These are phyloP conservation scores for Rhinatrema bivittatum DNA, from an alignment of 2,797 vertebrate genomes.

Conservation along the genomic window DNA sequence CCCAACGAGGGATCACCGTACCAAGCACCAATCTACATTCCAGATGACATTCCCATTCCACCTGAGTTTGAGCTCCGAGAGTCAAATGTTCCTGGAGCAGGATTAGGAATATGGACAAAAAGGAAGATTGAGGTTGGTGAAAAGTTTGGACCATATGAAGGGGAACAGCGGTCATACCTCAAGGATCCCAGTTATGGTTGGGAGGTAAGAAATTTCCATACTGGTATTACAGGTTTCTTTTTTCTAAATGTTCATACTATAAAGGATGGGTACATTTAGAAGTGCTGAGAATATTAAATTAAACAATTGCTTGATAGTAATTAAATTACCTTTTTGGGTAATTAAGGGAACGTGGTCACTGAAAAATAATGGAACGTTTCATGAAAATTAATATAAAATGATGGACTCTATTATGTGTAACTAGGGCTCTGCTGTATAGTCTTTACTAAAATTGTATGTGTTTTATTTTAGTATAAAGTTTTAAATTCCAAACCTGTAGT, in stretches of 20 bases:
- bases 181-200: slow-evolving; percentile 74
- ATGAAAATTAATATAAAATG: too few species aligned
- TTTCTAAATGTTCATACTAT: slow-evolving; percentile 5
- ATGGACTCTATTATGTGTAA: too few species aligned
- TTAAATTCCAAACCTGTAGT: too few species aligned
- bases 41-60: slow-evolving; percentile 71
- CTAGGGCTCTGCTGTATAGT: too few species aligned
- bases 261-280: too few species aligned
- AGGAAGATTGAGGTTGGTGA: slow-evolving; percentile 81
- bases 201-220: slow-evolving; percentile 76
- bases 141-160: slow-evolving; percentile 84
- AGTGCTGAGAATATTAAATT: too few species aligned
- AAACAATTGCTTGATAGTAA: too few species aligned
- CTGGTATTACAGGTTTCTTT: slow-evolving; percentile 5
- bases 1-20: slow-evolving; percentile 70
- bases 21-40: slow-evolving; percentile 69
- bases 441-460: too few species aligned
- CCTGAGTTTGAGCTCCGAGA: slow-evolving; percentile 86
- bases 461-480: too few species aligned
- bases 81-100: slow-evolving; percentile 64
- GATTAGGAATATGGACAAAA: slow-evolving; percentile 86
- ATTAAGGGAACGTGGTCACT: too few species aligned
- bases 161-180: slow-evolving; percentile 65
- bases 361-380: too few species aligned
- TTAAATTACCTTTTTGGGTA: too few species aligned